Evolutionary conservation across 1,140 invertebrate species (phyloP), one percentile per base, ranked within the genome.

Genomic region (Adelges cooleyi): DNA sequence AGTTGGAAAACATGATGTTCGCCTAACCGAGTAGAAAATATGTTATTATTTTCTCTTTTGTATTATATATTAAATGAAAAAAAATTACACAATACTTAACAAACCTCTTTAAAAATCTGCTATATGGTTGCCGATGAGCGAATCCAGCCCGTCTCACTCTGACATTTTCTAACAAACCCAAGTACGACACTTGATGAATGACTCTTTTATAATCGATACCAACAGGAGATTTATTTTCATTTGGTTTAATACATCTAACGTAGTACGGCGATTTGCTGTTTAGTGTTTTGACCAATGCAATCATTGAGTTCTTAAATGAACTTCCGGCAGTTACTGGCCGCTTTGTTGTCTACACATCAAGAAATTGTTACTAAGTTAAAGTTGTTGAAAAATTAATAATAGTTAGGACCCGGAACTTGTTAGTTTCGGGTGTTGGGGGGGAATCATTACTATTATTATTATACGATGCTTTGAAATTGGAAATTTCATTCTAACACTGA

Each of bases 181-280:
- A 77, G 75, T 97, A 96, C 66, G 84, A 80, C 15, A 92, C 88
- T 78, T 98, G 94, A 80, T 96, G 93, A 67, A 82, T 79, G 1
- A 95, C 88, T 72, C 92, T 78, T 70, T 84, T 79, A 69, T 84
- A 77, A 71, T 95, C 86, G 76, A 93, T 90, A 27, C 82, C 75
- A 62, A 81, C 80, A 0, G 93, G 84, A 50, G 89, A 87, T 77
- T 97, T 96, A 9, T 88, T 80, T 70, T 95, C 90, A 74, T 97
- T 97, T 11, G 94, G 93, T 74, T 98, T 98, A 68, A 95, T 85
- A 73, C 92, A 96, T 48, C 94, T 82, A n/a, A 97, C 90, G 77
- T 97, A 97, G 77, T 92, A 95, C 1, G 95, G 93, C 71, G 95
- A 92, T 78, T 96, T 96, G 72, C 83, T 87, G 10, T 85, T 83